Evolutionary conservation across 2,888 invertebrate species (phyloP), one percentile per base, ranked within the genome.

Genomic region (Serrognathus titanus): DNA sequence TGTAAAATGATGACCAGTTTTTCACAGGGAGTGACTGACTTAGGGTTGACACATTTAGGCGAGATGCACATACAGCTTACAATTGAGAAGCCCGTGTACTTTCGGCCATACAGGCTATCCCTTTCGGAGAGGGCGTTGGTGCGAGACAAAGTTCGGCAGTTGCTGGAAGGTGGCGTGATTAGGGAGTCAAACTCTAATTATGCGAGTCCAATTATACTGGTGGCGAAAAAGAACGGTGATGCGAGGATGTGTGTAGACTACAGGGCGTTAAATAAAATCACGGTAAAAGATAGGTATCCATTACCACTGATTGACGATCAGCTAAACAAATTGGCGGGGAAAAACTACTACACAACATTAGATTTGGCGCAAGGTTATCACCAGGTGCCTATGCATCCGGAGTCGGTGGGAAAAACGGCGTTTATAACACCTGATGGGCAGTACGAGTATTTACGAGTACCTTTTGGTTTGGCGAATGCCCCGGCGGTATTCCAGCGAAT

Each of bases 181-280:
- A 51, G 53, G 53, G 53, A 52, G 8, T 46, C 56, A 41, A 38
- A 12, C 9, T 59, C 59, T 1, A 56, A 59, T 13, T 57, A 56
- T 41, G 47, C 57, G 10, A 55, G 47, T 40, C 57, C 38, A 8
- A 39, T 56, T 2, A 49, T 59, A 1, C 39, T 57, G n/a, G 57
- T 55, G 2, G 52, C 12, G 12, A 56, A 70, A 51, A 72, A 70
- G 54, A 60, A 66, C 8, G 64, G 65, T 1, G 37, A 61, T 2
- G 55, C 55, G 4, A 55, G 70, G 51, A 41, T 72, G 10, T 78
- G 75, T 56, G 65, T 77, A 0, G 75, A 78, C 55, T 78, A 71
- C 56, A 51, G 76, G 7, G 61, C 61, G 37, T 43, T 76, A 0
- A 77, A 77, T 60, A 53, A 56, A 5, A 66, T 69, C 54, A 71